These are phyloP conservation scores for Zenarchopterus dispar DNA, from an alignment of 2,797 vertebrate genomes.

Conservation along the genomic window DNA sequence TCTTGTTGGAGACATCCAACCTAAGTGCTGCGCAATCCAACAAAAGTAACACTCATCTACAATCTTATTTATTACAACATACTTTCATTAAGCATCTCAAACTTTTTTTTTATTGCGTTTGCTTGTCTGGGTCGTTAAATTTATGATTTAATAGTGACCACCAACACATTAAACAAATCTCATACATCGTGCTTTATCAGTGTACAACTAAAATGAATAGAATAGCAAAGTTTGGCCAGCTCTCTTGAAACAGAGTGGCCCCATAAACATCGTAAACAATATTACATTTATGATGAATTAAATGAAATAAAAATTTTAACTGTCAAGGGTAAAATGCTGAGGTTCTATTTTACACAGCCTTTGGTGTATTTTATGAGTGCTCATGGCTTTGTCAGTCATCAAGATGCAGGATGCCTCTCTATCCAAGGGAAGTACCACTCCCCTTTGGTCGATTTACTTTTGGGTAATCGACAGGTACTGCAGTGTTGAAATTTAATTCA, in stretches of 20 bases:
- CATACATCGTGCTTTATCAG: slow-evolving; percentile 7
- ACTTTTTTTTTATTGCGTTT: not conserved
- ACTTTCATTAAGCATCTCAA: not conserved
- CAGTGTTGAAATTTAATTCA: not conserved
- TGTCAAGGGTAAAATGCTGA: not conserved
- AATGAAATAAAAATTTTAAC: slow-evolving; percentile 27
- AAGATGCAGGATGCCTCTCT: not conserved
- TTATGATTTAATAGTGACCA: too few relatives aligned
- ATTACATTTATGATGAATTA: slow-evolving; percentile 40
- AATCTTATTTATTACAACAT: not conserved
- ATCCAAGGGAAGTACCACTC: not conserved
- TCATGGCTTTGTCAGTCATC: slow-evolving; percentile 4
- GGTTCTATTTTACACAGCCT: slow-evolving; percentile 16
- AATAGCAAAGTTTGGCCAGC: slow-evolving; percentile 20
- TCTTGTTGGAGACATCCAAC: too few relatives aligned
- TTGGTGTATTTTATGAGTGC: not conserved
- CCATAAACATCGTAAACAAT: slow-evolving; percentile 31
- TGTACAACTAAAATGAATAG: slow-evolving; percentile 30
- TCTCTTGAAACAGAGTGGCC: slow-evolving; percentile 21
- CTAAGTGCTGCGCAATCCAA: not conserved
- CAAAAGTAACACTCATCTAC: not conserved
- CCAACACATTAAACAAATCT: slow-evolving; percentile 6
- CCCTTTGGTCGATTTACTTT: too few relatives aligned
- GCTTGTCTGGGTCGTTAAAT: too few relatives aligned
- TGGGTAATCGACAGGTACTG: not conserved